These are phyloP conservation scores for Telmatherina bonti DNA, from an alignment of 2,797 vertebrate species.

Conservation along the genomic window DNA sequence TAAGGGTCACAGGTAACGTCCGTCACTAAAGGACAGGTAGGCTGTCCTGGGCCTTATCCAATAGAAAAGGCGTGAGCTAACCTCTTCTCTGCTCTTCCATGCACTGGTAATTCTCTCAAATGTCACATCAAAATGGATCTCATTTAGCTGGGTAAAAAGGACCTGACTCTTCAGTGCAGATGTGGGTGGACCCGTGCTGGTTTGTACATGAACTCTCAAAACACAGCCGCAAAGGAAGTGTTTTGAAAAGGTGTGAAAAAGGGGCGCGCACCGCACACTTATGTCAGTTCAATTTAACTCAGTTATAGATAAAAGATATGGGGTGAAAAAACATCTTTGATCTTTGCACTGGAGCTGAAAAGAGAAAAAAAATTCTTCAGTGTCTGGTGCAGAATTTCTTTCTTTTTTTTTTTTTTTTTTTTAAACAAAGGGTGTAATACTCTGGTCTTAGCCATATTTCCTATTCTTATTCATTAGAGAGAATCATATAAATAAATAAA, in stretches of 20 bases:
- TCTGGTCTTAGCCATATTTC: conserved; percentile 60
- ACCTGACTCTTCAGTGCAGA: conserved; percentile 66
- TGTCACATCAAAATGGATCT: conserved; percentile 83
- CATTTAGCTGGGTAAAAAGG: conserved; percentile 74
- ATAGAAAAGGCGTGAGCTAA: conserved; percentile 58
- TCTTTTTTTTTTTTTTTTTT: conserved; percentile 21
- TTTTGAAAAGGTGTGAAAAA: conserved; percentile 62
- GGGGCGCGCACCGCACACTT: conserved; percentile 35
- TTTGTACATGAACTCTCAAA: conserved; percentile 62
- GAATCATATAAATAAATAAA: conserved; percentile 77
- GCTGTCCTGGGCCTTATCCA: conserved; percentile 59
- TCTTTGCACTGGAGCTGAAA: conserved; percentile 42
- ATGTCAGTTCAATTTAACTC: conserved; percentile 48
- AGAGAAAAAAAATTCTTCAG: conserved; percentile 47
- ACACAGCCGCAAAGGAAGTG: conserved; percentile 42
- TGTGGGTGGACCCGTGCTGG: conserved; percentile 65
- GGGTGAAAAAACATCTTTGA: conserved; percentile 46
- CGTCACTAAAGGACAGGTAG: conserved; percentile 74
- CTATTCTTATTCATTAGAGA: conserved; percentile 73
- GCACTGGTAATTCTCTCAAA: conserved; percentile 79
- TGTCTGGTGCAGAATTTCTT: conserved; percentile 35
- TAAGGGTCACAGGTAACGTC: conserved; percentile 74
- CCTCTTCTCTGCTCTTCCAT: conserved; percentile 66
- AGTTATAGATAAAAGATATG: conserved; percentile 57
- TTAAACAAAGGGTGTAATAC: conserved; percentile 23